Percentiles rank a stretch among this genome's conserved stretches.
phyloP scores from a whole-genome alignment of 2,888 invertebrate species.

The Athalia cordata region DNA sequence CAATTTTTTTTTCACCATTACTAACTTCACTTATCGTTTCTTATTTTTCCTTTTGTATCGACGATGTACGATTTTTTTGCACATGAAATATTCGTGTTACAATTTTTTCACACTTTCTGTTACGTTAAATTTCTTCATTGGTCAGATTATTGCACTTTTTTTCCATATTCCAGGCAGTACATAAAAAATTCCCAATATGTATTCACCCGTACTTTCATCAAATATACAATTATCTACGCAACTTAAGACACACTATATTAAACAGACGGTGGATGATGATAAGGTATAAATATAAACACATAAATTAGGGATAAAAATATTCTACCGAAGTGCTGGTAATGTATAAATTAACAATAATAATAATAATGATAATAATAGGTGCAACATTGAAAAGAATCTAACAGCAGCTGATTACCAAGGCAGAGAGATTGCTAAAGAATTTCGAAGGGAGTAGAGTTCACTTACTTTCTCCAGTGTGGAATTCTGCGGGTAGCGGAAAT shows the following conservation, averaged over 20 bases:
- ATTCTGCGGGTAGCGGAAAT: conserved; percentile 82
- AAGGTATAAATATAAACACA: too few species aligned
- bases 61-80: too few species aligned
- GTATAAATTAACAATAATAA: conserved; percentile 50
- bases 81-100: too few species aligned
- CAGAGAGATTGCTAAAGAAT: conserved; percentile 66
- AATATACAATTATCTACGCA: conserved; percentile 8
- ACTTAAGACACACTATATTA: conserved; percentile 4
- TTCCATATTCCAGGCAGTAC: not conserved
- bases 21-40: too few species aligned
- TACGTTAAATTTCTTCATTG: too few species aligned
- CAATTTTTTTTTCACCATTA: too few species aligned
- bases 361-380: conserved; percentile 51
- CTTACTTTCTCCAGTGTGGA: conserved; percentile 98
- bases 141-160: too few species aligned
- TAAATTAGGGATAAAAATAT: conserved; percentile 46
- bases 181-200: conserved; percentile 37
- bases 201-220: conserved; percentile 38
- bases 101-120: too few species aligned
- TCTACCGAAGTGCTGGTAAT: conserved; percentile 50
- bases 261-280: conserved; percentile 7
- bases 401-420: conserved; percentile 57
- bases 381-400: conserved; percentile 42
- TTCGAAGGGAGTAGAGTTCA: conserved; percentile 68
- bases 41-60: too few species aligned